Evolutionary conservation across 2,888 invertebrate species (phyloP).

Genomic region (Drosophila greeni): DNA sequence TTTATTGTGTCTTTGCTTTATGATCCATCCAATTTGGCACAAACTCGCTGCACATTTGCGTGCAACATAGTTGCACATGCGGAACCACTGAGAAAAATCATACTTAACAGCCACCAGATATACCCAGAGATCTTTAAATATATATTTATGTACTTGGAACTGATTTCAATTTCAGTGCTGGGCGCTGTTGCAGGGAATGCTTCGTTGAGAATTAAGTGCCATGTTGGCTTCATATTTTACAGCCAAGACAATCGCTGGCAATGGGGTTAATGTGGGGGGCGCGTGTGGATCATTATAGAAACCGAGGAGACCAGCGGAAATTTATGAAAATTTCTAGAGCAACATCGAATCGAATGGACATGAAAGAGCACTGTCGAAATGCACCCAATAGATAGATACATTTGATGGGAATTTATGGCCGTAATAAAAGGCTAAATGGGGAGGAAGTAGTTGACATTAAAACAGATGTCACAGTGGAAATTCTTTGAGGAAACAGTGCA

Average conservation of each 20-base stretch:
- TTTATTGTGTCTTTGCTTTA: constrained; percentile 69
- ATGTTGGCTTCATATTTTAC: constrained; percentile 47
- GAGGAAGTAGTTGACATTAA: constrained; percentile 28
- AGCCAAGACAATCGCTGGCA: constrained; percentile 37
- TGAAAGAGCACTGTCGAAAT: constrained; percentile 24
- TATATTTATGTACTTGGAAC: neutral
- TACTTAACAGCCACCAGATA: neutral
- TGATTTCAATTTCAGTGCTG: constrained; percentile 12
- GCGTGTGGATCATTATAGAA: constrained; percentile 52
- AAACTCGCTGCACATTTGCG: constrained; percentile 34
- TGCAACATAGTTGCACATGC: constrained; percentile 58
- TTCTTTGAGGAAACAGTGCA: neutral
- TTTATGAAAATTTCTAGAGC: constrained; percentile 20
- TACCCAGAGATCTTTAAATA: neutral
- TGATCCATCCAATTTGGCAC: constrained; percentile 70
- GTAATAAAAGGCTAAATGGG: constrained; percentile 23
- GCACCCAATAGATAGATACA: constrained; percentile 17
- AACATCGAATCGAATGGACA: constrained; percentile 31
- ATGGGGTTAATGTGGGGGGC: constrained; percentile 69
- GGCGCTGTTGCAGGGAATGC: constrained; percentile 43
- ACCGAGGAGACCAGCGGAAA: constrained; percentile 12
- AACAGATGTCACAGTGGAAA: constrained; percentile 6
- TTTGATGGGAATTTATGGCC: constrained; percentile 31
- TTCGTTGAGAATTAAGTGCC: constrained; percentile 64
- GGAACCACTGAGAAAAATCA: constrained; percentile 16